Percentiles rank a stretch among this genome's conserved stretches.
Evolutionary conservation across 2,888 invertebrate genomes (phyloP).

Genomic region (Cistogaster globosa): DNA sequence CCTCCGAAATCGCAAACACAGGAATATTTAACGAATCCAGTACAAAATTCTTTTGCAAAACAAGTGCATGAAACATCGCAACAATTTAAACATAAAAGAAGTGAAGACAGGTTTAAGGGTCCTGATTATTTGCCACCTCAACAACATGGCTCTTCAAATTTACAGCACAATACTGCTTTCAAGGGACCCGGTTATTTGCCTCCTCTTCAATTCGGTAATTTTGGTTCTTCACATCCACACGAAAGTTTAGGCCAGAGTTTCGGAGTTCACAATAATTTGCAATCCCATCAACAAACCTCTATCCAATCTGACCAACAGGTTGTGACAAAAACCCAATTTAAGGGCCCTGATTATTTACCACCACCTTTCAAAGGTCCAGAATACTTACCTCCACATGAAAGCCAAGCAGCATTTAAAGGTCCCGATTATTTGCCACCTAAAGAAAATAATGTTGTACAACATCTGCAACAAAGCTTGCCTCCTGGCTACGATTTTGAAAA

Average conservation of each 20-base stretch:
- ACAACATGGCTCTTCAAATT: no score
- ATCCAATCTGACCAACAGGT: background rate
- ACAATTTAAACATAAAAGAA: no score
- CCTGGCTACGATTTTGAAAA: slow-evolving; percentile 77
- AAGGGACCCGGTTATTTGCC: slow-evolving; percentile 57
- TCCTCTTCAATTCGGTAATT: background rate
- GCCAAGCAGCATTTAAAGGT: background rate
- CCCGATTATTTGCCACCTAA: background rate
- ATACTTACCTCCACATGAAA: slow-evolving; percentile 45
- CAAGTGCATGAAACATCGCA: background rate
- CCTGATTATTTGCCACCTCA: no score
- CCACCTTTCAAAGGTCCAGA: slow-evolving; percentile 49
- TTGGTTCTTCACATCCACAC: background rate
- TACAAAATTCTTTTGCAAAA: background rate
- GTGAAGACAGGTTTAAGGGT: no score
- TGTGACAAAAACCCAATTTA: slow-evolving; percentile 27
- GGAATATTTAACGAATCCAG: background rate
- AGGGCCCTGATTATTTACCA: slow-evolving; percentile 53
- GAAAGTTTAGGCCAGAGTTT: background rate
- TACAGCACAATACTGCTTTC: background rate
- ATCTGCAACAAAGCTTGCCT: slow-evolving; percentile 69
- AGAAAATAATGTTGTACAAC: slow-evolving; percentile 22
- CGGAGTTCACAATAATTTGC: background rate
- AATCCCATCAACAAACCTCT: slow-evolving; percentile 9
- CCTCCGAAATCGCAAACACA: no score